Base-by-base conservation (phyloP, 2,888 invertebrate species). In the Sussaba pulchella region DNA sequence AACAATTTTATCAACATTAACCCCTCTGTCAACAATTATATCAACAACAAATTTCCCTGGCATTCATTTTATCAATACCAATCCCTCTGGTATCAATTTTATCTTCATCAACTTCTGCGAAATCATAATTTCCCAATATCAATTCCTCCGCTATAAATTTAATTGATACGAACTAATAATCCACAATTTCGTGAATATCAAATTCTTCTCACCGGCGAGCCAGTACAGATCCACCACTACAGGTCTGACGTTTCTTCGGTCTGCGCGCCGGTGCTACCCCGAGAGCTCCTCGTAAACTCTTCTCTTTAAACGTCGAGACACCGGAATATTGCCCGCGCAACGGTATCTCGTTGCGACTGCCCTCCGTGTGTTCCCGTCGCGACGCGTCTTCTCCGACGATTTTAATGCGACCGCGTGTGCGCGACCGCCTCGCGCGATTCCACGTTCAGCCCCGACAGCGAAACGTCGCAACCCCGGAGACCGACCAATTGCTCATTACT, bases 271-370 rank as follows among this genome's bases (percentile, higher is more conserved):
- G 43, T 12, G 61, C n/a, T 43, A 9, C 21, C 24, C 47, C 21
- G 24, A 57, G 64, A 57, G 26, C 82, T 43, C 71, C 82, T 83
- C 82, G 64, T 80, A 81, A 85, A 84, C 75, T 83, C 79, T 75
- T 77, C 52, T 71, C 76, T 82, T 83, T 82, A n/a, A 83, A 86
- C 81, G 82, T 70, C 69, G 69, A 57, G 71, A 72, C 79, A 82
- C 82, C 78, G 76, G 78, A 72, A 78, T 78, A 78, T 81, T 70
- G 83, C 84, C 78, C 63, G 59, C 47, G 21, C 12, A 8, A 21
- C 52, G 47, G 63, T 50, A 75, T 59, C 82, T 73, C 66, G 74
- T 67, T 50, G 71, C 72, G 52, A 41, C 54, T 70, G 50, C 36
- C 31, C 39, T 59, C 72, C 43, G 14, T 54, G 50, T 72, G 73